Conservation (phyloP, 2,797 vertebrate genomes). For the Mastacembelus armatus region DNA sequence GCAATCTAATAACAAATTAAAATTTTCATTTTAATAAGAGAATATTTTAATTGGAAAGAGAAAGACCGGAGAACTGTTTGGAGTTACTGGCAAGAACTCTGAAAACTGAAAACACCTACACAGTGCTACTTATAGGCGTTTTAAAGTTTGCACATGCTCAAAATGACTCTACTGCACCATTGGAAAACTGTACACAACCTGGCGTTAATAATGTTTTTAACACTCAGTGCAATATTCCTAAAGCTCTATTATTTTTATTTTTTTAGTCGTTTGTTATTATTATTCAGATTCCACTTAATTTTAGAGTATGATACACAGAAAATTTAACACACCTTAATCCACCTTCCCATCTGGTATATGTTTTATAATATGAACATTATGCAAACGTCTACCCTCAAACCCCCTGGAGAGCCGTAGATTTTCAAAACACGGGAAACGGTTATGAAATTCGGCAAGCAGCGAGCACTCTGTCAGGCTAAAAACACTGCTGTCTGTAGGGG, state of each 20-base stretch:
- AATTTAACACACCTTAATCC: not conserved
- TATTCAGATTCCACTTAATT: not conserved
- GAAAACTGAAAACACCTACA: constrained; percentile 35
- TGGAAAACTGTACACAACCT: not conserved
- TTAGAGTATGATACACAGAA: constrained; percentile 1
- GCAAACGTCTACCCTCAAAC: constrained; percentile 51
- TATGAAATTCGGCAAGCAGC: constrained; percentile 69
- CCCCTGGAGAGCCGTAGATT: constrained; percentile 57
- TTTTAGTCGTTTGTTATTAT: not conserved
- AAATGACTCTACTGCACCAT: not conserved
- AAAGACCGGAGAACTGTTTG: constrained; percentile 50
- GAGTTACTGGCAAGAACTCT: constrained; percentile 33
- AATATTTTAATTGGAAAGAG: constrained; percentile 27
- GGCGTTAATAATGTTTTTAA: not conserved
- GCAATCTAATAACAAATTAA: not conserved
- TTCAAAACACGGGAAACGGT: constrained; percentile 77
- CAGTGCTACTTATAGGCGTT: constrained; percentile 9
- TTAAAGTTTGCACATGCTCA: constrained; percentile 19
- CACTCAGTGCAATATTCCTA: not conserved
- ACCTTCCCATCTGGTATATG: constrained; percentile 37
- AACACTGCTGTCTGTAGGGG: constrained; percentile 62
- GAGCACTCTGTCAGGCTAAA: constrained; percentile 42
- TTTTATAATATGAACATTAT: constrained; percentile 59
- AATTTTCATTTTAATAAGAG: not conserved
- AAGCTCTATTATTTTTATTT: not conserved